These are phyloP conservation scores for Felis catus DNA, from an alignment of 2,113 vertebrate species.

Conservation along the genomic window F.catus_Fca126_mat1.0 CM031412.1:223824501-223825000, in stretches of 20 bases:
- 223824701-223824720: not conserved
- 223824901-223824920: not conserved
- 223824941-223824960: not conserved
- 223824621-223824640: not conserved
- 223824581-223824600: not conserved
- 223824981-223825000: rapidly evolving
- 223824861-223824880: not conserved
- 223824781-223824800: not conserved
- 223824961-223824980: not conserved
- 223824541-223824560: rapidly evolving
- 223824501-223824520: not conserved
- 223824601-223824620: not conserved
- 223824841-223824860: not conserved
- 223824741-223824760: not conserved
- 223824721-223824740: not conserved
- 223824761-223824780: not conserved
- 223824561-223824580: not conserved
- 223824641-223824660: not conserved
- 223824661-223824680: not conserved
- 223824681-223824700: not conserved
- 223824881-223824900: not conserved
- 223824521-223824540: not conserved
- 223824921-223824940: not conserved
- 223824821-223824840: not conserved
- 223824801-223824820: not conserved